phyloP scores from a whole-genome alignment of 1,140 invertebrate genomes.

The Olivierus martensii region DNA sequence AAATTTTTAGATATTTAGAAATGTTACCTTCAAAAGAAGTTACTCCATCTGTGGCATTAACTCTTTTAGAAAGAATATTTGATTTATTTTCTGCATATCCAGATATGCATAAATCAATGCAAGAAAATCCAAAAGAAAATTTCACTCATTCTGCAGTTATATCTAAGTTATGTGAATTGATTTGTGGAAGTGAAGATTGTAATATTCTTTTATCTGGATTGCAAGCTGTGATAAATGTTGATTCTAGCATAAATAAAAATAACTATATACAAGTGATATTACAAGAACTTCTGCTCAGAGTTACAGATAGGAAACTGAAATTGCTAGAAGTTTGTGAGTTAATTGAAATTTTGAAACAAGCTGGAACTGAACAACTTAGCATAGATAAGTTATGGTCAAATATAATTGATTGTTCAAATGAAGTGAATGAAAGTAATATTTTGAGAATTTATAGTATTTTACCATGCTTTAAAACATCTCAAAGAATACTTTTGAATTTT shows the following conservation, averaged over 20 bases:
- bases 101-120: conserved; percentile 26
- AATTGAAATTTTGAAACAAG: conserved; percentile 30
- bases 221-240: conserved; percentile 23
- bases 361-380: conserved; percentile 26
- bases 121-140: background rate
- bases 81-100: conserved; percentile 30
- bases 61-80: conserved; percentile 33
- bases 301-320: conserved; percentile 42
- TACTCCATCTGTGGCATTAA: background rate
- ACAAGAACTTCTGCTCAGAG: conserved; percentile 44
- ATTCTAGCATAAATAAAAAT: conserved; percentile 25
- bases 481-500: conserved; percentile 42
- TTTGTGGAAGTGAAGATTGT: conserved; percentile 1
- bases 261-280: conserved; percentile 40
- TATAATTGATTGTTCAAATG: conserved; percentile 31
- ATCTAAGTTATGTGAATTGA: conserved; percentile 24
- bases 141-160: conserved; percentile 19
- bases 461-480: conserved; percentile 42
- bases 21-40: background rate
- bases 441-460: conserved; percentile 41
- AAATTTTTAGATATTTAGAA: background rate
- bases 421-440: conserved; percentile 36
- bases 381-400: conserved; percentile 54
- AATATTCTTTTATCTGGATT: conserved; percentile 34
- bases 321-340: conserved; percentile 46